Percentiles rank a stretch among this genome's conserved stretches.
Conservation (phyloP, 1,140 invertebrate species). For the Drosophila kohkoa region DNA sequence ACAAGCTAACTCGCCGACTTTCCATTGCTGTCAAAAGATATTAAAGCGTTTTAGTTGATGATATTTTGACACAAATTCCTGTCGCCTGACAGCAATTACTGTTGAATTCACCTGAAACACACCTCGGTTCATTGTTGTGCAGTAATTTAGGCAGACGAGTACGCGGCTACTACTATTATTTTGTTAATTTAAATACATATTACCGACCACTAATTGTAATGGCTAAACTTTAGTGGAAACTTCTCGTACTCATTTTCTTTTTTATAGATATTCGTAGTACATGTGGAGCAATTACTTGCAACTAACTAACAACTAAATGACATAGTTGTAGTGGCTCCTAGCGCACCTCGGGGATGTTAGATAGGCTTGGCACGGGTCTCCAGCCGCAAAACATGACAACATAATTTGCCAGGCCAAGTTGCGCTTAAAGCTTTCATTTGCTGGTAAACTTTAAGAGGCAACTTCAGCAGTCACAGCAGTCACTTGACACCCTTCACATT, state of each 20-base stretch:
- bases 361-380: conserved; percentile 62
- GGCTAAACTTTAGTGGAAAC: background rate
- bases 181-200: conserved; percentile 59
- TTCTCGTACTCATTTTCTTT: background rate
- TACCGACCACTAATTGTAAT: conserved; percentile 62
- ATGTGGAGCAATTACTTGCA: conserved; percentile 43
- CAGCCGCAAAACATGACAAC: conserved; percentile 61
- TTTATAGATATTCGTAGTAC: conserved; percentile 8
- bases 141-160: conserved; percentile 23
- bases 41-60: conserved; percentile 1
- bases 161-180: conserved; percentile 27
- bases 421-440: background rate
- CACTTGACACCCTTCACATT: conserved; percentile 39
- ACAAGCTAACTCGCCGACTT: background rate
- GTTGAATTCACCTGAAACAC: conserved; percentile 6
- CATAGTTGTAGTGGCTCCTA: conserved; percentile 53
- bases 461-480: conserved; percentile 6
- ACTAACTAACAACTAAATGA: conserved; percentile 65
- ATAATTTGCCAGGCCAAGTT: conserved; percentile 59
- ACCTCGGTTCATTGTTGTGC: conserved; percentile 3
- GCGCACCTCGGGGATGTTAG: conserved; percentile 55
- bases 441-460: conserved; percentile 22
- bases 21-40: background rate
- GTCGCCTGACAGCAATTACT: conserved; percentile 1
- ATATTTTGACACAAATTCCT: conserved; percentile 8